These are phyloP conservation scores for Hirtodrosophila trivittata DNA, from an alignment of 2,888 invertebrate species.

Conservation along the genomic window DNA sequence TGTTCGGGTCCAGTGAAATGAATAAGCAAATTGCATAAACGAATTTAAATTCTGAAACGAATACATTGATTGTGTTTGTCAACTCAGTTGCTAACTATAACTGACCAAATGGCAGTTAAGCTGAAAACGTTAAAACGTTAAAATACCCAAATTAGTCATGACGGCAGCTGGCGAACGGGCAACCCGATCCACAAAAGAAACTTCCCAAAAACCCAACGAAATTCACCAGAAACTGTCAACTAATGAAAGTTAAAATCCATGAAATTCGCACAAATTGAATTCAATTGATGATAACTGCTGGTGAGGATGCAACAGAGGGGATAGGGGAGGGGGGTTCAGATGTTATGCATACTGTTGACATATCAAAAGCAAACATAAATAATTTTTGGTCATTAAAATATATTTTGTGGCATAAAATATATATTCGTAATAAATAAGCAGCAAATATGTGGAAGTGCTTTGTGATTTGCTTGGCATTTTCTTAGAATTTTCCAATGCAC, in stretches of 20 bases:
- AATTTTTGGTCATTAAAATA: too few species aligned
- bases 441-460: too few species aligned
- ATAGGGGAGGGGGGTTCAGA: too few species aligned
- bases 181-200: slow-evolving; percentile 11
- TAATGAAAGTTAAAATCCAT: slow-evolving; percentile 17
- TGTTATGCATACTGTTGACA: neutral
- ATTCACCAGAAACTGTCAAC: slow-evolving; percentile 11
- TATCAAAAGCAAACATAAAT: too few species aligned
- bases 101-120: slow-evolving; percentile 47
- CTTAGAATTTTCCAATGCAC: neutral
- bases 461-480: too few species aligned
- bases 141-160: slow-evolving; percentile 35
- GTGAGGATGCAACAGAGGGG: neutral
- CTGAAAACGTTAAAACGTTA: slow-evolving; percentile 23
- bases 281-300: neutral
- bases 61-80: slow-evolving; percentile 20
- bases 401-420: too few species aligned
- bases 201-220: slow-evolving; percentile 1
- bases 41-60: slow-evolving; percentile 5
- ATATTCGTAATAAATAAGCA: too few species aligned
- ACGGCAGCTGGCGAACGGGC: slow-evolving; percentile 7
- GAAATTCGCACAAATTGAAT: slow-evolving; percentile 2
- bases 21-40: slow-evolving; percentile 30
- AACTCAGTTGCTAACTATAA: slow-evolving; percentile 15
- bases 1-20: slow-evolving; percentile 25